Evolutionary conservation across 2,113 vertebrate species (phyloP).

Genomic region (Mus spicilegus): DNA sequence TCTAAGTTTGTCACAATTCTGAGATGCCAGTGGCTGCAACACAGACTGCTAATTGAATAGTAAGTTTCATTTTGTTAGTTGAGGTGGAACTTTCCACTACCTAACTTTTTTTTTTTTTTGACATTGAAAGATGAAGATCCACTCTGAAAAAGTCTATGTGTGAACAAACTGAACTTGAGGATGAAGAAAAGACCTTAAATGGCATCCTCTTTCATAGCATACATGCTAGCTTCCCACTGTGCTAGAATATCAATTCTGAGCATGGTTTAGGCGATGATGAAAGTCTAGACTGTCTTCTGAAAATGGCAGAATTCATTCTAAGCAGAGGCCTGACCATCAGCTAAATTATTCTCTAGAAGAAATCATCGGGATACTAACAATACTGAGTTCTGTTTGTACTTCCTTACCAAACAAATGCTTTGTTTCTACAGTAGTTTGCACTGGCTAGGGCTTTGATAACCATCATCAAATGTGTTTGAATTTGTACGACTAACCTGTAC

Average conservation of each 20-base stretch:
- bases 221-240: neutral
- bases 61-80: neutral
- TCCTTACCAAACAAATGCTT: conserved; percentile 58
- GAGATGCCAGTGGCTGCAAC: conserved; percentile 21
- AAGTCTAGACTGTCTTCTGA: conserved; percentile 18
- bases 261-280: neutral
- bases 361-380: conserved; percentile 35
- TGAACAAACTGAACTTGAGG: conserved; percentile 6
- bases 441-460: neutral
- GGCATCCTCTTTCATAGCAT: neutral
- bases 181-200: neutral
- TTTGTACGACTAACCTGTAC: conserved; percentile 9
- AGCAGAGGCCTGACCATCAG: neutral
- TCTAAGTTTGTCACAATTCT: neutral
- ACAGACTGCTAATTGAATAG: neutral
- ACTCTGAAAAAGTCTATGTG: conserved; percentile 39
- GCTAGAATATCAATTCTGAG: too few relatives aligned
- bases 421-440: conserved; percentile 20
- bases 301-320: conserved; percentile 50
- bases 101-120: neutral
- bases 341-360: neutral
- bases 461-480: conserved; percentile 38
- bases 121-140: neutral
- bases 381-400: neutral
- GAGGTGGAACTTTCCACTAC: neutral